These are phyloP conservation scores for Benthosema pterotum DNA, from an alignment of 2,797 vertebrate genomes.

Conservation along the genomic window DNA sequence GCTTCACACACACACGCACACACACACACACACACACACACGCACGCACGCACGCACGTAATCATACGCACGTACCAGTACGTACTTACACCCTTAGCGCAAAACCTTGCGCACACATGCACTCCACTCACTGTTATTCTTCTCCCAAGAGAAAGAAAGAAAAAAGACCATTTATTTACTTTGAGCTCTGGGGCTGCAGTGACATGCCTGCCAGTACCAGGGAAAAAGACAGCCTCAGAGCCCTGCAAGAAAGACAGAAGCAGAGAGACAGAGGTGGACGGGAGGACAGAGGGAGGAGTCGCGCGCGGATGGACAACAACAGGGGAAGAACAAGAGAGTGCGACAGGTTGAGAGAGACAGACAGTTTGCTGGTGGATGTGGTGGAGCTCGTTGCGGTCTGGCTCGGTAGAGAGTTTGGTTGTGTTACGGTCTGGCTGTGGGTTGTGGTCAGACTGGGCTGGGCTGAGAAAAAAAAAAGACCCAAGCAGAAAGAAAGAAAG, in stretches of 20 bases:
- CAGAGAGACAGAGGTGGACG: conserved; percentile 37
- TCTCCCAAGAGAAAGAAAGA: conserved; percentile 73
- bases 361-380: conserved; percentile 61
- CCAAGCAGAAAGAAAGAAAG: not conserved
- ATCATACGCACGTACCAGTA: conserved; percentile 27
- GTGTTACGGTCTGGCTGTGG: conserved; percentile 67
- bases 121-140: conserved; percentile 72
- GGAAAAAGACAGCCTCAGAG: conserved; percentile 35
- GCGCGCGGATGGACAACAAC: conserved; percentile 38
- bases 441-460: conserved; percentile 38
- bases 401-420: conserved; percentile 55
- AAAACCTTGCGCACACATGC: conserved; percentile 56
- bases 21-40: conserved; percentile 14
- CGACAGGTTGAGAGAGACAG: conserved; percentile 32
- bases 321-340: conserved; percentile 36
- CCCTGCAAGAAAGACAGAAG: conserved; percentile 40
- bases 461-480: conserved; percentile 55
- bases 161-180: conserved; percentile 81
- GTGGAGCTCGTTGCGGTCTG: conserved; percentile 60
- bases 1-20: conserved; percentile 56
- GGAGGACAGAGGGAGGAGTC: conserved; percentile 41
- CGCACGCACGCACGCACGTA: not conserved
- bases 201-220: conserved; percentile 56
- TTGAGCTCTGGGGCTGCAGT: conserved; percentile 68
- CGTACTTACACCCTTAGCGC: conserved; percentile 53